Base-by-base conservation (phyloP, 1,140 invertebrate genomes). In the Leucophenga varia region DNA sequence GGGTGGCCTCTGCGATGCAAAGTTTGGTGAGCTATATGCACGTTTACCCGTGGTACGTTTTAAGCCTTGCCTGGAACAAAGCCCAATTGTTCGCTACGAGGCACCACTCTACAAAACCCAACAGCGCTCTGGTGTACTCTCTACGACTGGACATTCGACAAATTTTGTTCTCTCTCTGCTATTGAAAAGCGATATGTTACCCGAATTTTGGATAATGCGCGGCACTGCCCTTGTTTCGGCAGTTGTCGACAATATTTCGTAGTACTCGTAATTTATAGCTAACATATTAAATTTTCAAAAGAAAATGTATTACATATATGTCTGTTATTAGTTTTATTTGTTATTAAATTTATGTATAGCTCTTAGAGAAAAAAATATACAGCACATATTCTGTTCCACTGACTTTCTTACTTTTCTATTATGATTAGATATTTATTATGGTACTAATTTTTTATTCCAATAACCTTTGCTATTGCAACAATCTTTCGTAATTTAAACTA, bases 141-240 rank as follows among this genome's bases (percentile, higher is more conserved):
- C 90, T 17, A 93, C 91, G 0, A 93, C 90, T 3, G 91, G 91
- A 2, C 90, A 92, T 64, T 93, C 90, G 42, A 93, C 91, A 1
- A 94, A 93, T 77, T 93, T 91, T 73, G 88, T 95, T 5, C 80
- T 93, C 5, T 78, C 87, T n/a, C 82, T 92, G 1, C 75, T 91
- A 21, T 63, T 95, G 36, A 84, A 85, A 5, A 82, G 87, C 1
- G 54, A 75, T 12, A 74, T 79, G 47, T 61, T 76, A 8, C 79
- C 84, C 49, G 83, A 86, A 48, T 91, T 88, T 63, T 95, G 91
- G 91, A 91, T 93, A 50, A 80, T 90, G 21, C 87, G 88, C 61
- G 91, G 90, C 45, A 89, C 90, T 2, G 91, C 91, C 5, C 76
- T 93, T 6, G 78, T 93, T 3, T 89, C 88, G 36, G 88, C 89